Percentiles rank a stretch among this genome's conserved stretches.
Evolutionary conservation across 2,888 invertebrate species (phyloP).

Genomic region (Phanerotoma sp.): DNA sequence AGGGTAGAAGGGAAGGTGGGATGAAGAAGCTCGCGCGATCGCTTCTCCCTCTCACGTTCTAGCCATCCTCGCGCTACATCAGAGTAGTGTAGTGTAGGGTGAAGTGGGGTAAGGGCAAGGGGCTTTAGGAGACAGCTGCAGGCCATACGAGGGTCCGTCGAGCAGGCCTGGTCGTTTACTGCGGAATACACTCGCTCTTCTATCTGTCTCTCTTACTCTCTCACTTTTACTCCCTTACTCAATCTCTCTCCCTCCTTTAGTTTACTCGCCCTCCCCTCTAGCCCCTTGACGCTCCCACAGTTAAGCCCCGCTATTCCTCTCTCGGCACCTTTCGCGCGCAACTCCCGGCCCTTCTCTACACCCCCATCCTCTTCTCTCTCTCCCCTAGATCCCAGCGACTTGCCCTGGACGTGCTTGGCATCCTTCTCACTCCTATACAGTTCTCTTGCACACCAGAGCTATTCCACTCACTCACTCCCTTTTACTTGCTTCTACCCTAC

Average conservation of each 20-base stretch:
- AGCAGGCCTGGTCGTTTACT: slow-evolving; percentile 36
- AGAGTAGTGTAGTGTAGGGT: slow-evolving; percentile 28
- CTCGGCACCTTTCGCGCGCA: slow-evolving; percentile 37
- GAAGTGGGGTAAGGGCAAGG: slow-evolving; percentile 28
- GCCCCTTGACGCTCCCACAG: slow-evolving; percentile 10
- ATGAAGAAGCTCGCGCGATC: slow-evolving; percentile 27
- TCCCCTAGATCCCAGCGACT: slow-evolving; percentile 22
- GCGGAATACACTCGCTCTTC: slow-evolving; percentile 33
- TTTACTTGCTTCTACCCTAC: slow-evolving; percentile 5
- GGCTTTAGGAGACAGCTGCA: slow-evolving; percentile 52
- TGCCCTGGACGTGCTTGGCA: slow-evolving; percentile 21
- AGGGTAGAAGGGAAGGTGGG: slow-evolving; percentile 4
- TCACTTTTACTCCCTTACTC: slow-evolving; percentile 17
- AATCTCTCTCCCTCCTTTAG: slow-evolving; percentile 20
- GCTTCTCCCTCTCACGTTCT: slow-evolving; percentile 21
- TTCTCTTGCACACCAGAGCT: too few species aligned
- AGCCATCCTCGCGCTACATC: slow-evolving; percentile 10
- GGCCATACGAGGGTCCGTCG: slow-evolving; percentile 52
- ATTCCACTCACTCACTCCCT: slow-evolving; percentile 13
- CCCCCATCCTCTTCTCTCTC: slow-evolving; percentile 38
- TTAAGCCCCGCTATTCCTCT: neutral
- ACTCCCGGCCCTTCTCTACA: slow-evolving; percentile 4
- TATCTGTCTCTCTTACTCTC: slow-evolving; percentile 18
- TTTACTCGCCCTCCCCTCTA: slow-evolving; percentile 26
- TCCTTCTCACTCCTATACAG: slow-evolving; percentile 29